These are phyloP conservation scores for Boleophthalmus pectinirostris DNA, from an alignment of 2,113 vertebrate genomes.

Conservation along the genomic window DNA sequence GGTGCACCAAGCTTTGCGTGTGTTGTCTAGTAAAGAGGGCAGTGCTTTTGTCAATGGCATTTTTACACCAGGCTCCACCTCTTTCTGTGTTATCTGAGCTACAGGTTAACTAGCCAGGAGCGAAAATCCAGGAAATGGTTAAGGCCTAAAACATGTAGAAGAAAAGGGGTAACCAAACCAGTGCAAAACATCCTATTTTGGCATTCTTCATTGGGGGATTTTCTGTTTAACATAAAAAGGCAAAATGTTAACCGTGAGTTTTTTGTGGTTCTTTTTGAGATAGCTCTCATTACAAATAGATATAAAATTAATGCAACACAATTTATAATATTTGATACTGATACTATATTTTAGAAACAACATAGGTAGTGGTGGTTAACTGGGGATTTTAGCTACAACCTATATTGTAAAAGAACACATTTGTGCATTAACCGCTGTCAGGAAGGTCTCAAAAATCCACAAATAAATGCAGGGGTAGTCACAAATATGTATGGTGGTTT, in stretches of 20 bases:
- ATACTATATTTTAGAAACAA: neutral
- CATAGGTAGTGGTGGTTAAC: neutral
- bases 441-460: no score
- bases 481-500: no score
- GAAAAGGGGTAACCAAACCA: neutral
- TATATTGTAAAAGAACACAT: no score
- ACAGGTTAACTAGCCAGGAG: constrained; percentile 24
- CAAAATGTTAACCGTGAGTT: neutral
- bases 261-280: no score
- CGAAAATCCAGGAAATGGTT: constrained; percentile 37
- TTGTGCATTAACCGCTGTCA: no score
- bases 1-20: constrained; percentile 49
- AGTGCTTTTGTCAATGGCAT: constrained; percentile 27
- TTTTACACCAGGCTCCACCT: constrained; percentile 53
- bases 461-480: no score
- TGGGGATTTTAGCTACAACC: neutral
- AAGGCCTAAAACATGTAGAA: neutral
- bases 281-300: neutral
- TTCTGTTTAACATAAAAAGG: neutral
- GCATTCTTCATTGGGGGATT: neutral
- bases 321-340: neutral
- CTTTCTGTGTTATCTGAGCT: constrained; percentile 51
- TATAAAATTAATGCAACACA: neutral
- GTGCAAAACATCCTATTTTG: neutral
- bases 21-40: constrained; percentile 27